Base-by-base conservation (phyloP, 2,888 invertebrate genomes). In the Latrodectus hesperus region DNA sequence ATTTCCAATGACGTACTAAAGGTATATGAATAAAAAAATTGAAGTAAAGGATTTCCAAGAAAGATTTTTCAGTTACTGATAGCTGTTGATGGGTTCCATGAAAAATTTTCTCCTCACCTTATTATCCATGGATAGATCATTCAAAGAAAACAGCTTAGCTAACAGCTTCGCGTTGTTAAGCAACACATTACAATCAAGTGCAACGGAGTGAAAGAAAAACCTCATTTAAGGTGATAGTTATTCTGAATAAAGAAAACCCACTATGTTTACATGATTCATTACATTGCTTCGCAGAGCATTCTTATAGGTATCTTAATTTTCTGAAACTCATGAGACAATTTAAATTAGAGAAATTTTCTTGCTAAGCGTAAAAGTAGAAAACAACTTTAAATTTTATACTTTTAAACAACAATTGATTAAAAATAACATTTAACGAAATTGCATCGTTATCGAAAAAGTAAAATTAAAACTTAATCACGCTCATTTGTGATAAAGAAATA, bases 1-100 rank as follows among this genome's bases (percentile, higher is more conserved):
- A 38, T 65, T 52, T 52, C 51, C 65, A 76, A 76, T 76, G 76
- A 38, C 17, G 67, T 67, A 26, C 38, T 76, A 51, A 75, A 75
- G 60, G 60, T 26, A 75, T 38, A 75, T 60, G 14, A 49, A 17
- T 75, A 38, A 52, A 75, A 26, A 17, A 67, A 76, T 51, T 65
- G 64, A 26, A n/a, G 17, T 14, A 67, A 60, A 51, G 11, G 17
- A 22, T 75, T 75, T 75, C 64, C 9, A 64, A 17, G 38, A 75
- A 16, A 38, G 38, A 38, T 60, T 60, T 60, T 60, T 60, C 60
- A 60, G n/a, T 38, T 38, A 38, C 38, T 38, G 38, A 6, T 38
- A 38, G 38, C 38, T 38, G 4, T 38, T 38, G 38, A 38, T 38
- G 38, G 38, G 38, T 6, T 38, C 38, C 38, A 38, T 38, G 38